Base-by-base conservation (phyloP, 2,888 invertebrate species). In the Petrolisthes manimaculis region DNA sequence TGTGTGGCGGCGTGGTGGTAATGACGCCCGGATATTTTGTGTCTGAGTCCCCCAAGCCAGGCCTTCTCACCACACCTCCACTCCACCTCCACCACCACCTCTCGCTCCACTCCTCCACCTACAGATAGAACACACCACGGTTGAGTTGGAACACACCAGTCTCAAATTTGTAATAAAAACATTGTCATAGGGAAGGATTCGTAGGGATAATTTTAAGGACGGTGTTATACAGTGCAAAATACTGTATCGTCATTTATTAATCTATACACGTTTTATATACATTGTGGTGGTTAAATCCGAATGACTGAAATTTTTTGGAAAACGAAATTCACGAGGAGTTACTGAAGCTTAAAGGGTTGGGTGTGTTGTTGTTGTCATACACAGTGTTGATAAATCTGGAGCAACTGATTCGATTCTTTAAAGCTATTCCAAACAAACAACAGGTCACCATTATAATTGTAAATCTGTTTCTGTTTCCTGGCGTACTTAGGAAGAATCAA, bases 31-130 rank as follows among this genome's bases (percentile, higher is more conserved):
- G 88, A 81, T n/a, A 84, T 8, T 18, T n/a, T 80, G 84, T 88
- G 88, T n/a, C 75, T 54, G 67, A 79, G 80, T 0, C 88, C 88
- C 3, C 88, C 88, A 21, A 88, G 81, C 88, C 88, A 88, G 4
- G 67, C 80, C 67, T 88, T 88, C 8, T 4, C 37, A 0, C 71
- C 81, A 24, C 81, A 37, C 21, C 75, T 37, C 88, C 88, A 88
- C 81, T 84, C 88, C 75, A 88, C 88, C 84, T 88, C 88, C 84
- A 88, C 88, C 81, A 88, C 84, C 51, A 88, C 88, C 77, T 88
- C 88, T 21, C 88, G 71, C 77, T 84, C 88, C 67, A 77, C 84
- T 3, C 84, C 84, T 12, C 75, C 88, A 61, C 74, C 84, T 84
- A 69, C 37, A 51, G 77, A 77, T 14, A 12, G 8, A 21, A 77